Base-by-base conservation (phyloP, 2,797 vertebrate genomes). In the Pipistrellus pipistrellus region DNA sequence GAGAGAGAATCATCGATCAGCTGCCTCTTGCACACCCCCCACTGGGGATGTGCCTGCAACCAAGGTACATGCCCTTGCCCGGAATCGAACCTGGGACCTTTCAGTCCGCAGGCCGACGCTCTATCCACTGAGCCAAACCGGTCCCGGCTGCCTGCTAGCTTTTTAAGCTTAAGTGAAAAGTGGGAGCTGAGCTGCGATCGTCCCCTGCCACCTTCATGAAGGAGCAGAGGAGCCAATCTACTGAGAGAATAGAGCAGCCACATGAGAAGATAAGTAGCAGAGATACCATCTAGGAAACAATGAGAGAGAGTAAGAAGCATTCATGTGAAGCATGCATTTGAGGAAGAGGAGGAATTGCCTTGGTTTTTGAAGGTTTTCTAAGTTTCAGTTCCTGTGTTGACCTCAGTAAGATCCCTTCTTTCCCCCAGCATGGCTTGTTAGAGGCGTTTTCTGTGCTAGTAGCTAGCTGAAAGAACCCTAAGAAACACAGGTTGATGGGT, bases 291-390 rank as follows among this genome's bases (percentile, higher is more conserved):
- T 32, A 13, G 30, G 48, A 55, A 38, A 15, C 4, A 14, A 8
- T 1, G 25, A 30, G 66, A 53, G 41, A 80, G 30, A 14, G 27
- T 1, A 64, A 27, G 10, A 44, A 51, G 7, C 10, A 0, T 2
- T 12, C 3, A 30, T 17, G 10, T 8, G 46, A 44, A 21, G 7
- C 12, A 11, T 3, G n/a, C 2, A 21, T 9, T 2, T 1, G 23
- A 48, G 32, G 4, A 55, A 4, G 8, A 27, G 55, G 46, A 20
- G 10, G 1, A 30, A 10, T 0, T 3, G 8, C 20, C 32, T 88
- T 6, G 21, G n/a, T 1, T 41, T n/a, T 23, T 6, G 9, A 85
- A 88, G 46, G 14, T 9, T 46, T 64, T 44, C 27, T 15, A 1
- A n/a, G 11, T 53, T 23, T 83, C 0, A 0, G 6, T 41, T 81